Evolutionary conservation across 2,888 invertebrate species (phyloP).

Genomic region (Xylota segnis): DNA sequence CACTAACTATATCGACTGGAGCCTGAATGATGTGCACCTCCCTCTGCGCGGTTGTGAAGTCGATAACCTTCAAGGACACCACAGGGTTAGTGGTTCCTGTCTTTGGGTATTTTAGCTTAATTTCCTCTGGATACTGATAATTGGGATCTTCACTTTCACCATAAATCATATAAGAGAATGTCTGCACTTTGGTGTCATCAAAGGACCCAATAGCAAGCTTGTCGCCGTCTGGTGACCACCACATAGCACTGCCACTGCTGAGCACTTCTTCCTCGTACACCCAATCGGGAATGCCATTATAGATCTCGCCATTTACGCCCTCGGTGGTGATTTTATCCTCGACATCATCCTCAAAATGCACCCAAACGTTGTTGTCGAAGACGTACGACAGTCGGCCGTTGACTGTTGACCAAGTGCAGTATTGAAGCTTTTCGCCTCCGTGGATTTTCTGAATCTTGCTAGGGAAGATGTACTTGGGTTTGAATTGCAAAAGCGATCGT

Average conservation of each 20-base stretch:
- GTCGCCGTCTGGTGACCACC: constrained; percentile 91
- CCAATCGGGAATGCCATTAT: constrained; percentile 96
- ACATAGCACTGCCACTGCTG: constrained; percentile 89
- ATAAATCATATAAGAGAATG: constrained; percentile 88
- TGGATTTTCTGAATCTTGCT: constrained; percentile 80
- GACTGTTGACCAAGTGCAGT: constrained; percentile 87
- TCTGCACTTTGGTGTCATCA: constrained; percentile 88
- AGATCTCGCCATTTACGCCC: constrained; percentile 88
- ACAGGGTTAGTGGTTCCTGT: constrained; percentile 90
- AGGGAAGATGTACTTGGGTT: not conserved
- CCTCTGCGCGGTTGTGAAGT: constrained; percentile 84
- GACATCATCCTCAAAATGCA: constrained; percentile 80
- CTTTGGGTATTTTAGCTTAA: constrained; percentile 92
- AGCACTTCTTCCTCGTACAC: constrained; percentile 96
- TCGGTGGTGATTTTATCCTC: constrained; percentile 86
- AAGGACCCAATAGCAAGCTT: constrained; percentile 90
- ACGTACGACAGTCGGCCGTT: constrained; percentile 87
- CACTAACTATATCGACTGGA: constrained; percentile 85
- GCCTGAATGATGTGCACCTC: constrained; percentile 84
- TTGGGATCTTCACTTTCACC: constrained; percentile 86
- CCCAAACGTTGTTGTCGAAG: constrained; percentile 88
- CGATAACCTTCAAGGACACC: constrained; percentile 88
- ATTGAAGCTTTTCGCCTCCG: constrained; percentile 86
- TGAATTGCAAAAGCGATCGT: not conserved
- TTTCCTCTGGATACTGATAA: constrained; percentile 89